A percentile compares a stretch with the other conserved stretches of the same genome.
Conservation (phyloP, 2,888 invertebrate species). For the Orthonychiurus folsomi region DNA sequence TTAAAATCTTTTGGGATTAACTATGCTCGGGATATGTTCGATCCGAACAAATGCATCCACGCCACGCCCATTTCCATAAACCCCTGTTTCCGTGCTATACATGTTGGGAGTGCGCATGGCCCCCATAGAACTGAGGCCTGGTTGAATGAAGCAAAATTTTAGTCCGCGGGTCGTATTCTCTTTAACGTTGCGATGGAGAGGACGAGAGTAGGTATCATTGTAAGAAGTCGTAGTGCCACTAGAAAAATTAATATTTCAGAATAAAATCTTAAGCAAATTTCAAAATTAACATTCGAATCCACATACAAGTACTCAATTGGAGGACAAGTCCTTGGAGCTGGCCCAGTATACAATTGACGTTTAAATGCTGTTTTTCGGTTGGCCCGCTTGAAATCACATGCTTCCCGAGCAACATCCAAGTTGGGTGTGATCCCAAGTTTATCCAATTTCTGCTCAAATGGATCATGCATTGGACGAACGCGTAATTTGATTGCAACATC, state of each 20-base stretch:
- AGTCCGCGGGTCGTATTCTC: slow-evolving; percentile 16
- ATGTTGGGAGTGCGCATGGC: slow-evolving; percentile 15
- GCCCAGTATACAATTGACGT: slow-evolving; percentile 17
- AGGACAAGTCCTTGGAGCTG: slow-evolving; percentile 18
- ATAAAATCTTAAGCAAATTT: too few species aligned
- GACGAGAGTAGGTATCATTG: slow-evolving; percentile 9
- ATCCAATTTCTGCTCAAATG: slow-evolving; percentile 16
- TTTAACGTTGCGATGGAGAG: slow-evolving; percentile 13
- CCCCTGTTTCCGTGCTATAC: slow-evolving; percentile 16
- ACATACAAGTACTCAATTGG: slow-evolving; percentile 19
- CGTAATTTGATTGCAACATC: slow-evolving; percentile 23
- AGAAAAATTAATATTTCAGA: background rate
- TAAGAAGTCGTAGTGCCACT: slow-evolving; percentile 18
- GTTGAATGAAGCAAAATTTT: slow-evolving; percentile 12
- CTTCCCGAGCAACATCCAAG: slow-evolving; percentile 7
- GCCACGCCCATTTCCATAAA: slow-evolving; percentile 13
- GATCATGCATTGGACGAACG: slow-evolving; percentile 18
- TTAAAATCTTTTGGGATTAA: background rate
- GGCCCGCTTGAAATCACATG: slow-evolving; percentile 7
- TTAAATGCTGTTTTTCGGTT: slow-evolving; percentile 14
- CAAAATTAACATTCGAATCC: too few species aligned
- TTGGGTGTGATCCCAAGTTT: background rate
- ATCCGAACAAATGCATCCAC: background rate
- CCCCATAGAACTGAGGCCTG: slow-evolving; percentile 5
- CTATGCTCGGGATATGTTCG: background rate